A percentile compares a stretch with the other conserved stretches of the same genome.
phyloP scores from a whole-genome alignment of 2,888 invertebrate species.

The Mesorhabditis spiculigera region DNA sequence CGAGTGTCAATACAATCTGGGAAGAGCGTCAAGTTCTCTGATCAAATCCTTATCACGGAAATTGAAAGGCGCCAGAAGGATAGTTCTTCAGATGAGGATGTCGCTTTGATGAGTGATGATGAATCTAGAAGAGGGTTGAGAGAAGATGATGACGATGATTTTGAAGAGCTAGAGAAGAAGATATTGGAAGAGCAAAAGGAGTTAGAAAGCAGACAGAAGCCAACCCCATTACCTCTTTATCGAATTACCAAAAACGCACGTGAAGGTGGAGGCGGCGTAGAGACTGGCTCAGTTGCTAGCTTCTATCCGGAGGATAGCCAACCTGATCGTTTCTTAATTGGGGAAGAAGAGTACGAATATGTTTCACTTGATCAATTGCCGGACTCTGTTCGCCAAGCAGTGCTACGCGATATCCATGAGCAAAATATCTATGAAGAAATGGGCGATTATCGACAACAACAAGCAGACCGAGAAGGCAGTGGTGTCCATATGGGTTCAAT shows the following conservation, averaged over 20 bases:
- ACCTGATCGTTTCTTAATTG: conserved; percentile 11
- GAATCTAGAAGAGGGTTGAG: conserved; percentile 13
- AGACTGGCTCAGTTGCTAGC: conserved; percentile 25
- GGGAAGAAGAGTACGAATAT: conserved; percentile 23
- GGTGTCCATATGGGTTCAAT: conserved; percentile 30
- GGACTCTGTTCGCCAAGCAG: conserved; percentile 23
- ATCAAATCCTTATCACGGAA: conserved; percentile 36
- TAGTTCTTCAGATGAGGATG: conserved; percentile 31
- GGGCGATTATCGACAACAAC: background rate
- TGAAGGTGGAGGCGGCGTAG: conserved; percentile 21
- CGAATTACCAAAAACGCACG: conserved; percentile 12
- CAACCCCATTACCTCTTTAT: conserved; percentile 5
- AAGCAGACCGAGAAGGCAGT: conserved; percentile 1
- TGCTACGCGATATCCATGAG: background rate
- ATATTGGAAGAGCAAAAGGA: conserved; percentile 15
- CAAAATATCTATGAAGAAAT: conserved; percentile 24
- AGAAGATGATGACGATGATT: conserved; percentile 7
- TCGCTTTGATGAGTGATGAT: conserved; percentile 39
- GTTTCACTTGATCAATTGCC: conserved; percentile 27
- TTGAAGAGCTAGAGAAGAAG: conserved; percentile 8
- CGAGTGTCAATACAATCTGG: conserved; percentile 25
- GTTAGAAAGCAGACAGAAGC: conserved; percentile 8
- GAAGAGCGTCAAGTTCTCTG: conserved; percentile 44
- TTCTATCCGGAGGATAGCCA: conserved; percentile 34
- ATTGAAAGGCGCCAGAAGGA: conserved; percentile 31